Percentiles rank a stretch among this genome's conserved stretches.
phyloP scores from a whole-genome alignment of 2,797 vertebrate genomes.

The Muraenolepis orangiensis region DNA sequence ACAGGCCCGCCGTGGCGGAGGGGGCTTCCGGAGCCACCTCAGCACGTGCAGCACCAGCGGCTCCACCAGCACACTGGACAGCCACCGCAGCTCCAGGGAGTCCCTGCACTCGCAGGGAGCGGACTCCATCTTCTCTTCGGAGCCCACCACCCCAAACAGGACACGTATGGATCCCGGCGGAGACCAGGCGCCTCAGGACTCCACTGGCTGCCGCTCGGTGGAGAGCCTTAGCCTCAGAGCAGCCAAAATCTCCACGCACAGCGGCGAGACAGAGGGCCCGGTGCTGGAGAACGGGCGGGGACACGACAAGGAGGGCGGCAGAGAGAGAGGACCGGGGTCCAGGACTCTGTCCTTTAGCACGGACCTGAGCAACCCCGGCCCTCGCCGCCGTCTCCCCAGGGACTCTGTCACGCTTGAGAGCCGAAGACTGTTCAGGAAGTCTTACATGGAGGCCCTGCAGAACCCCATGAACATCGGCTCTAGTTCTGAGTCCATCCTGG shows the following conservation, averaged over 20 bases:
- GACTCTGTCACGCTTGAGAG: slow-evolving; percentile 75
- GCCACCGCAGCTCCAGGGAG: slow-evolving; percentile 72
- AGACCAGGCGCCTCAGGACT: slow-evolving; percentile 7
- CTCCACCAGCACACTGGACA: slow-evolving; percentile 76
- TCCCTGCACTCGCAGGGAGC: slow-evolving; percentile 74
- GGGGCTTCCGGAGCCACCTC: slow-evolving; percentile 62
- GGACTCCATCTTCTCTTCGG: slow-evolving; percentile 69
- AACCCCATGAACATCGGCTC: slow-evolving; percentile 86
- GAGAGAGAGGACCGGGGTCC: slow-evolving; percentile 40
- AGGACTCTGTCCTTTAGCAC: slow-evolving; percentile 69
- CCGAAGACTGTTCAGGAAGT: slow-evolving; percentile 80
- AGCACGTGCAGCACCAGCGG: slow-evolving; percentile 68
- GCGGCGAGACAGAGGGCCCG: slow-evolving; percentile 27
- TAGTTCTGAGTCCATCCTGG: slow-evolving; percentile 81
- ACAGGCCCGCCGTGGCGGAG: slow-evolving; percentile 61
- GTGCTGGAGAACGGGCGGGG: slow-evolving; percentile 24
- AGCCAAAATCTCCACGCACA: slow-evolving; percentile 13
- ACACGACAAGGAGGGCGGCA: slow-evolving; percentile 32
- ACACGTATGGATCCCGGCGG: slow-evolving; percentile 26
- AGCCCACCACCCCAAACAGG: slow-evolving; percentile 51
- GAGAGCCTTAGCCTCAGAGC: slow-evolving; percentile 27
- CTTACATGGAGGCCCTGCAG: slow-evolving; percentile 85
- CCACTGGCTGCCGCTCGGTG: background rate
- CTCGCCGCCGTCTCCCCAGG: slow-evolving; percentile 62
- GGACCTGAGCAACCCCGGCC: slow-evolving; percentile 69